Base-by-base conservation (phyloP, 2,113 vertebrate species). In the Neomonachus schauinslandi region DNA sequence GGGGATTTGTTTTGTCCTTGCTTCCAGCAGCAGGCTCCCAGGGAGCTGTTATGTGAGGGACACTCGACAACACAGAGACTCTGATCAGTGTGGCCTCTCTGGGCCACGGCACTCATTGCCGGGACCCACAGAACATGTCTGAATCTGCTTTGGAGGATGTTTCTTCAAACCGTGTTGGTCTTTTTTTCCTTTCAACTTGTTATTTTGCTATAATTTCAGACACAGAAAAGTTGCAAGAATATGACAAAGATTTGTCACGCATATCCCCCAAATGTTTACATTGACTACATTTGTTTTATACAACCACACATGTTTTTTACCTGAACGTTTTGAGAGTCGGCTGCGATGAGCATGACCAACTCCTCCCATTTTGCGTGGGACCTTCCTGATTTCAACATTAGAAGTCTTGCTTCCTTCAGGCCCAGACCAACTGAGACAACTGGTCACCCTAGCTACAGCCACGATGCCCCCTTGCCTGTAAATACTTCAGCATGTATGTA, bases 181-280 rank as follows among this genome's bases (percentile, higher is more conserved):
- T 55, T 55, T 93, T 39, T 77, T 61, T 11, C 74, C 49, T 83
- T 83, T 61, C 14, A 21, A 46, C 11, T 72, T 95, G 63, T 72
- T 39, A 76, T 90, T 92, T 87, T 84, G 21, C 22, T 46, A 42
- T 91, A 76, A 85, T 81, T 89, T 89, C 22, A 91, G 49, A 51
- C 46, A 76, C 22, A 36, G 53, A 76, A 61, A 88, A 77, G 19
- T 49, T 51, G 12, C 0, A 36, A 92, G 69, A 63, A 24, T 21
- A 36, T 15, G 33, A n/a, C 39, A 84, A 77, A 59, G 36, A 22
- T 39, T 61, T 1, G n/a, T 87, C 49, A 65, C 4, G 53, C 42
- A 16, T 31, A 67, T 39, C 1, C 76, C 31, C 39, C 15, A 83
- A 89, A n/a, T 19, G 31, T 69, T n/a, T 69, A 63, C n/a, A 76